phyloP scores from a whole-genome alignment of 2,797 vertebrate genomes.

The Pithecia hirsuta region DNA sequence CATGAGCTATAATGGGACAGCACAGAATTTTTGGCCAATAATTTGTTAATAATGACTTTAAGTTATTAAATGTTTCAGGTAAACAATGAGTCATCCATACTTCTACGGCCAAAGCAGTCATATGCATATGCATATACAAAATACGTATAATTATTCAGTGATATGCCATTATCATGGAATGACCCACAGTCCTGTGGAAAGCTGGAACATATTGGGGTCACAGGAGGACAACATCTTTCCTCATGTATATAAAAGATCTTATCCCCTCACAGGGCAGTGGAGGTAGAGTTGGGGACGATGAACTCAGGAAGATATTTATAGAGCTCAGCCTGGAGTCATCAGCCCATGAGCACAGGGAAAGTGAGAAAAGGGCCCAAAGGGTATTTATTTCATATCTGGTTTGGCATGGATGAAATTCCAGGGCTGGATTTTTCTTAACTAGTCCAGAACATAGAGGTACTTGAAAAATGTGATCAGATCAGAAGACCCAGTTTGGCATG shows the following conservation, averaged over 20 bases:
- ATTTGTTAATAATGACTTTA: not conserved
- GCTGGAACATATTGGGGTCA: not conserved
- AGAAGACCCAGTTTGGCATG: no score
- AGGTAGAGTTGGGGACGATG: not conserved
- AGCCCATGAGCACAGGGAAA: fast-evolving
- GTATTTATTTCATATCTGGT: not conserved
- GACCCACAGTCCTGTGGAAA: not conserved
- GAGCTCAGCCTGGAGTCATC: not conserved
- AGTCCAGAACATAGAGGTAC: not conserved
- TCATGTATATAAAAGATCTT: not conserved
- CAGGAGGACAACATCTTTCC: not conserved
- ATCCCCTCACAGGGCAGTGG: not conserved
- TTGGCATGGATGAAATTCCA: not conserved
- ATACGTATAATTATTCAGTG: not conserved
- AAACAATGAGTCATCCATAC: fast-evolving
- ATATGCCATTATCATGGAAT: fast-evolving
- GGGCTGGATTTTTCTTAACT: not conserved
- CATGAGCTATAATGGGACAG: fast-evolving
- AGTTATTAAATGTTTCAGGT: not conserved
- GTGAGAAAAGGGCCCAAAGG: not conserved
- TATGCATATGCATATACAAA: not conserved
- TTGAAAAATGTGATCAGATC: not conserved
- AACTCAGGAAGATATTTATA: not conserved
- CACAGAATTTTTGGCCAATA: not conserved
- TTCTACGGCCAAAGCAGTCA: not conserved